A percentile compares a stretch with the other conserved stretches of the same genome.
phyloP scores from a whole-genome alignment of 2,113 vertebrate genomes.

The Cryptotis parvus region DNA sequence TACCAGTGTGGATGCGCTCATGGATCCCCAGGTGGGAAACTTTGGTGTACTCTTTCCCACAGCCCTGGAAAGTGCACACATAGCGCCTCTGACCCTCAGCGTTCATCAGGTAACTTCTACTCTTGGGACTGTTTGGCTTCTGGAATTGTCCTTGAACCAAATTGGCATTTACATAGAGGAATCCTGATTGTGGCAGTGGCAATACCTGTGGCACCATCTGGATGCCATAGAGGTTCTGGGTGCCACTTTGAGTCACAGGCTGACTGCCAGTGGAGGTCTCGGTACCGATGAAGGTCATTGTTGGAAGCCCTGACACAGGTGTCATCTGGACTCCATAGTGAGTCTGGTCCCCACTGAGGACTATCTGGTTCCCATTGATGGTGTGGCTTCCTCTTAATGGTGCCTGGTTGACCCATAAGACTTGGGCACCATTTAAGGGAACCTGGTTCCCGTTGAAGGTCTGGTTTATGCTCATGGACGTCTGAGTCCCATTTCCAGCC shows the following conservation, averaged over 20 bases:
- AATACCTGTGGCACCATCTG: not conserved
- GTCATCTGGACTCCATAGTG: not conserved
- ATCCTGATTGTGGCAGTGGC: not conserved
- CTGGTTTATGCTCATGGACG: too few species aligned
- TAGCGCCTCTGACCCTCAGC: not conserved
- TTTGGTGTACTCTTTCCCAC: slow-evolving; percentile 37
- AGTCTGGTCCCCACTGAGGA: too few species aligned
- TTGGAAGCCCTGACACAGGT: not conserved
- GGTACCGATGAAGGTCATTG: not conserved
- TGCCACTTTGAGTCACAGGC: not conserved
- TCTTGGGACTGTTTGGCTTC: not conserved
- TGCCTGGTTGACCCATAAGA: too few species aligned
- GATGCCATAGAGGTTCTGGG: not conserved
- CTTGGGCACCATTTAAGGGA: too few species aligned
- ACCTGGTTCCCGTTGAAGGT: too few species aligned
- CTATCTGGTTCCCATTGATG: not conserved
- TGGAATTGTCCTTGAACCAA: not conserved
- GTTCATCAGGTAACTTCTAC: too few species aligned
- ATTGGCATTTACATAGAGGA: not conserved
- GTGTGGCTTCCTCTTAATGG: not conserved
- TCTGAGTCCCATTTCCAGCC: too few species aligned
- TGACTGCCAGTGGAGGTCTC: not conserved
- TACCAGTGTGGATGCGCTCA: slow-evolving; percentile 59
- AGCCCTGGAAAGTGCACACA: not conserved
- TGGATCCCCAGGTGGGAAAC: slow-evolving; percentile 36